phyloP scores from a whole-genome alignment of 2,113 vertebrate species.

The Herpailurus yagouaroundi region DNA sequence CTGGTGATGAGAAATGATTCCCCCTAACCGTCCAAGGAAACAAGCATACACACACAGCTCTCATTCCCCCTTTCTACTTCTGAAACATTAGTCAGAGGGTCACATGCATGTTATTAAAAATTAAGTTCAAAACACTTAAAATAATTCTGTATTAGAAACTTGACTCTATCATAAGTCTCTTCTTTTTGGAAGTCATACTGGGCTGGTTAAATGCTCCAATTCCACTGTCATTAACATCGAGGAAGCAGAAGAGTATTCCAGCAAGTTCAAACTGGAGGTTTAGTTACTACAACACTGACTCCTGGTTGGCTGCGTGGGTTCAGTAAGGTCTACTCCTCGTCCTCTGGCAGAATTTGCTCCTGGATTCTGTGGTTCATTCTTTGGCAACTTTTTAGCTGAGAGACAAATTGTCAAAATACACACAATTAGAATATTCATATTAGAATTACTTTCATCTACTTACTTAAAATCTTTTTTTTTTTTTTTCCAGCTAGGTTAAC shows the following conservation, averaged over 20 bases:
- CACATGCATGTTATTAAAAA: conserved; percentile 95
- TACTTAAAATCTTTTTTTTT: neutral
- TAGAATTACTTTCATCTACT: conserved; percentile 4
- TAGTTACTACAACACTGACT: conserved; percentile 98
- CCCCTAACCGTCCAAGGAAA: conserved; percentile 79
- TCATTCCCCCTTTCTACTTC: conserved; percentile 82
- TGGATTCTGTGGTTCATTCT: conserved; percentile 94
- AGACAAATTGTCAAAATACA: conserved; percentile 67
- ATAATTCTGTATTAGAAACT: conserved; percentile 94
- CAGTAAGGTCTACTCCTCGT: conserved; percentile 97
- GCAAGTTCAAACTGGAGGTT: conserved; percentile 84
- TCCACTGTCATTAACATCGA: conserved; percentile 91
- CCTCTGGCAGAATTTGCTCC: conserved; percentile 90
- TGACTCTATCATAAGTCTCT: conserved; percentile 94
- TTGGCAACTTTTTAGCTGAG: conserved; percentile 96
- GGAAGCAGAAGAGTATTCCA: conserved; percentile 87
- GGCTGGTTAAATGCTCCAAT: conserved; percentile 91
- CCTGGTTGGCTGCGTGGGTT: conserved; percentile 94
- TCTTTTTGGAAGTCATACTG: conserved; percentile 91
- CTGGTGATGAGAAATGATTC: conserved; percentile 70
- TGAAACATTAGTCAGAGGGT: conserved; percentile 92
- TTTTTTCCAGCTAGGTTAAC: neutral
- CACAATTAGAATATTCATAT: neutral
- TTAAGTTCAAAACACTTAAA: conserved; percentile 87
- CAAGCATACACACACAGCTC: conserved; percentile 74